Evolutionary conservation across 2,888 invertebrate species (phyloP), one percentile per base, ranked within the genome.

Genomic region (Tenthredo livida): DNA sequence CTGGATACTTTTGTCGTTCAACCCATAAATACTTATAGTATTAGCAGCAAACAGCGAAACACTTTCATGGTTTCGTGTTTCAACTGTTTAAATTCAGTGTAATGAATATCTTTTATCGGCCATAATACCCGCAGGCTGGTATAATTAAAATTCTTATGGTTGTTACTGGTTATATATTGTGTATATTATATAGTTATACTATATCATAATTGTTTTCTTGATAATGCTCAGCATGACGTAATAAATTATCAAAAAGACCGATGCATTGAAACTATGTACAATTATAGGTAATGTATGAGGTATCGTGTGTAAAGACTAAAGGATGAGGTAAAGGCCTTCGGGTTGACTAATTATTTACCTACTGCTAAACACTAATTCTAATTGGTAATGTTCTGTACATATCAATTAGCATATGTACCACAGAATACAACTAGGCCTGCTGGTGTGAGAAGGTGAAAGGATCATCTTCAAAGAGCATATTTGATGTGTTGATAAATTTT

Each of bases 41-140:
- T 61, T 61, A 61, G 25, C 61, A 21, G 10, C 4, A 61, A 61
- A 75, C 75, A 75, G 43, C 21, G 47, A 75, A 75, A 75, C 1
- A 75, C 75, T 75, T 75, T 75, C 47, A 75, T 40, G 25, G 75
- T 75, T 15, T 75, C 21, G 25, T 40, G 25, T 75, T 75, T 75
- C 75, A 21, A 43, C 75, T 25, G 25, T 72, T 72, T 72, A 2
- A 33, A 21, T n/a, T 2, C 70, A n/a, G 3, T 72, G 40, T 72
- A n/a, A 37, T 72, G 70, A n/a, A 72, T 40, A 72, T n/a, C 21
- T 70, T n/a, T 72, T 72, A 37, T 37, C 37, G n/a, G 5, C 37
- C 25, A 25, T 61, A 25, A 25, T 12, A 12, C 21, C 25, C 10
- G 21, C 40, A 12, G 6, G 21, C 9, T 37, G n/a, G 70, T 72